Evolutionary conservation across 2,113 vertebrate species (phyloP).

Genomic region (Protomyctophum bolini): DNA sequence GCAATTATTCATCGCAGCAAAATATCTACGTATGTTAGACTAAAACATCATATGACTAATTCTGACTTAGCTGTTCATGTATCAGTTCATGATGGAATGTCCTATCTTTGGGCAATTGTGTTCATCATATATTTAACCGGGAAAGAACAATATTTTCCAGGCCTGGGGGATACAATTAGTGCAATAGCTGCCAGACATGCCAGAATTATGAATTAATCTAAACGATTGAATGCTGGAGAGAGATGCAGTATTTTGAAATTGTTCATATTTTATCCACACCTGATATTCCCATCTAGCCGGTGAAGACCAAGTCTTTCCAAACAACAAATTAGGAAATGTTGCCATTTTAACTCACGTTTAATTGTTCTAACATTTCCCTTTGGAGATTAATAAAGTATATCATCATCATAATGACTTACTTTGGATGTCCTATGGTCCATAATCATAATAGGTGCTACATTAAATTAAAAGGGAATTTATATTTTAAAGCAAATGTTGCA

Average conservation of each 20-base stretch:
- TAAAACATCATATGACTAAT: conserved; percentile 42
- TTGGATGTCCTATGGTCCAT: conserved; percentile 3
- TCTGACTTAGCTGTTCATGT: conserved; percentile 47
- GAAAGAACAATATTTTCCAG: neutral
- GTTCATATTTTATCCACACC: neutral
- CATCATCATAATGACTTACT: conserved; percentile 7
- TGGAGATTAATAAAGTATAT: conserved; percentile 4
- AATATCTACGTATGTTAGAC: conserved; percentile 55
- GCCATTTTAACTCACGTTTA: neutral
- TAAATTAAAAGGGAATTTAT: neutral
- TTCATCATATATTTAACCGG: neutral
- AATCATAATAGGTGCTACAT: conserved; percentile 30
- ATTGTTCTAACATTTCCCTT: neutral
- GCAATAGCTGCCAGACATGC: neutral
- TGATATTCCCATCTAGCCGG: neutral
- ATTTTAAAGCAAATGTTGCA: conserved; percentile 17
- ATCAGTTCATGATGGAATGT: conserved; percentile 36
- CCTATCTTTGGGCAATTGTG: neutral
- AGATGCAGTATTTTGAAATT: too few relatives aligned
- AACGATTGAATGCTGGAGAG: too few relatives aligned
- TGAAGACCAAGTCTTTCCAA: neutral
- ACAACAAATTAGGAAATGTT: neutral
- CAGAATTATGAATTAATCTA: too few relatives aligned
- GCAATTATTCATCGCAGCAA: conserved; percentile 53
- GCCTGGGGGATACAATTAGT: neutral